Conservation (phyloP, 2,113 vertebrate genomes). For the Rhinoptilus africanus region DNA sequence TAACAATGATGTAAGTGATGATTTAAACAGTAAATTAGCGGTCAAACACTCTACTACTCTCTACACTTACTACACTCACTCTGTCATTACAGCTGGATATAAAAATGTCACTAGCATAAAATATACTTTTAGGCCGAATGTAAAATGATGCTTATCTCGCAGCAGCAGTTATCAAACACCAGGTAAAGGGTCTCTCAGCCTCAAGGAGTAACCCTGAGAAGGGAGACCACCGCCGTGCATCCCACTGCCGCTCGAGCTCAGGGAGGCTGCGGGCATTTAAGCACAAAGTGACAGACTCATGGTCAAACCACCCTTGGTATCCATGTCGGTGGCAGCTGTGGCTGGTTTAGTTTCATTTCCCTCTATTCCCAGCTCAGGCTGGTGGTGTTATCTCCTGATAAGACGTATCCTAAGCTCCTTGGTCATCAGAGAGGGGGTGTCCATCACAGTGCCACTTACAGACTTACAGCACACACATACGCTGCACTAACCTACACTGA, state of each 20-base stretch:
- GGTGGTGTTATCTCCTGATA: background rate
- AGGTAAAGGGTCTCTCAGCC: background rate
- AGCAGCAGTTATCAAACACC: background rate
- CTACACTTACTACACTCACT: background rate
- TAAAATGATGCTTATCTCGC: background rate
- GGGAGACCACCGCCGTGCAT: background rate
- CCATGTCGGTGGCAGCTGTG: rapidly evolving
- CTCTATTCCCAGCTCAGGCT: background rate
- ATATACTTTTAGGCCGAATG: background rate
- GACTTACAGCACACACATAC: rapidly evolving
- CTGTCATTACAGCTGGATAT: background rate
- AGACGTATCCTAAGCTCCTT: background rate
- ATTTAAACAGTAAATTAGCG: background rate
- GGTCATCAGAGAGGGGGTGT: rapidly evolving
- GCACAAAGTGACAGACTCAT: rapidly evolving
- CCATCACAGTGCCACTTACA: background rate
- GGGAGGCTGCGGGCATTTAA: background rate
- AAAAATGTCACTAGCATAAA: rapidly evolving
- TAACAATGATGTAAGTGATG: background rate
- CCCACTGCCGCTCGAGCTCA: rapidly evolving
- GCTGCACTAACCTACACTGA: background rate
- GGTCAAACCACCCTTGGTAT: rapidly evolving
- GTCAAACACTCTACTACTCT: background rate
- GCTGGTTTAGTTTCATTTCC: background rate
- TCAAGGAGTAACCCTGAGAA: background rate